Evolutionary conservation across 2,113 vertebrate genomes (phyloP).

Genomic region (Lepus timidus): DNA sequence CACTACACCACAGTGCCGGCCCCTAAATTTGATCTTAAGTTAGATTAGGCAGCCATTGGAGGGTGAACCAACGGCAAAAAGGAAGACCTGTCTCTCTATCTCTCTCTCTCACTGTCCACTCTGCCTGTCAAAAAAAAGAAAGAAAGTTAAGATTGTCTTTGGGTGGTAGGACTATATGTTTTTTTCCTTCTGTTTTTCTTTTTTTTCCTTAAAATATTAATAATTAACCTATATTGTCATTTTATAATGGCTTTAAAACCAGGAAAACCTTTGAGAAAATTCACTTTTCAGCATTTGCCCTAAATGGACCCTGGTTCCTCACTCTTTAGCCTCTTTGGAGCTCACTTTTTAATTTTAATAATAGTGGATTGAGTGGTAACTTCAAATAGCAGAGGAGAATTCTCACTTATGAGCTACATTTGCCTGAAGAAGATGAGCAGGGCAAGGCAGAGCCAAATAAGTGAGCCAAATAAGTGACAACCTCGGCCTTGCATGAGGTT

Average conservation of each 20-base stretch:
- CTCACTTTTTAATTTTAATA: background rate
- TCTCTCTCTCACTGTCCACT: too few species aligned
- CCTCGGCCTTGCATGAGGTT: background rate
- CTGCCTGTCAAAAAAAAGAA: too few species aligned
- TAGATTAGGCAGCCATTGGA: background rate
- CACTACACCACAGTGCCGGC: too few species aligned
- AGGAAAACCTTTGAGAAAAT: conserved; percentile 15
- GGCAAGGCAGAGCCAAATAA: background rate
- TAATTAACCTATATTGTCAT: background rate
- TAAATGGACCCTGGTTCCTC: background rate
- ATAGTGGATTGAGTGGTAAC: background rate
- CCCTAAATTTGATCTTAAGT: conserved; percentile 40
- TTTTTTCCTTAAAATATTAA: background rate
- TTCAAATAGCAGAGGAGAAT: background rate
- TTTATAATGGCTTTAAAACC: conserved; percentile 18
- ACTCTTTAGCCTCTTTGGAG: background rate
- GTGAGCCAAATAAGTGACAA: background rate
- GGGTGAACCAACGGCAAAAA: too few species aligned
- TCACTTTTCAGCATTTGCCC: background rate
- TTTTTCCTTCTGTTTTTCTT: conserved; percentile 46
- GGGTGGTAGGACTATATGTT: background rate
- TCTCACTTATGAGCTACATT: background rate
- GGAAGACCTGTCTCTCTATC: too few species aligned
- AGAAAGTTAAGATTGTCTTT: conserved; percentile 48
- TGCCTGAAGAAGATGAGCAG: background rate